Evolutionary conservation across 2,797 vertebrate species (phyloP).

Genomic region (Crocodylus rhombifer): DNA sequence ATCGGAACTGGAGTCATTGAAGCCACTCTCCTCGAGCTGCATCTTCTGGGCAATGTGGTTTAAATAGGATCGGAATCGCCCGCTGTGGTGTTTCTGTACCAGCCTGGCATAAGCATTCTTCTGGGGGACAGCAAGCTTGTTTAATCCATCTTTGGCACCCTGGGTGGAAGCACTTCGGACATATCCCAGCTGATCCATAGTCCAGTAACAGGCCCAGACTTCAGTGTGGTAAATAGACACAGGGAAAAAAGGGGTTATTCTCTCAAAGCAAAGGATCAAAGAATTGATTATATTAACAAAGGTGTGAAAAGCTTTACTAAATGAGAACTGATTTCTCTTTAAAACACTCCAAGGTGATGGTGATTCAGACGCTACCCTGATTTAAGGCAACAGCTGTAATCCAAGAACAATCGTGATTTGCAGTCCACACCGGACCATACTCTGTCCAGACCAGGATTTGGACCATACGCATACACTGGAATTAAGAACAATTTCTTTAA

Average conservation of each 20-base stretch:
- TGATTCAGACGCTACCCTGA: neutral
- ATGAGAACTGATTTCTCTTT: neutral
- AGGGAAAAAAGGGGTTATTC: constrained; percentile 45
- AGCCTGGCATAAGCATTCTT: constrained; percentile 89
- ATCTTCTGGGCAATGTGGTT: constrained; percentile 83
- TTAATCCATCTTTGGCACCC: constrained; percentile 76
- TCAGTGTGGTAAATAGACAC: constrained; percentile 50
- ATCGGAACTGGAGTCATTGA: constrained; percentile 36
- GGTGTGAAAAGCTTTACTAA: neutral
- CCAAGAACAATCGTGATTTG: neutral
- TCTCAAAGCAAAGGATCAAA: neutral
- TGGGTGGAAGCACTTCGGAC: constrained; percentile 68
- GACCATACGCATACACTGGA: neutral
- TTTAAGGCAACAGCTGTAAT: neutral
- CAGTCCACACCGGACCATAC: accelerated
- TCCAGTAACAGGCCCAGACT: constrained; percentile 28
- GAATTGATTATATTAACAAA: neutral
- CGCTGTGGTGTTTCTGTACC: constrained; percentile 88
- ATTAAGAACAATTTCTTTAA: neutral
- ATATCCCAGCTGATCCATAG: constrained; percentile 83
- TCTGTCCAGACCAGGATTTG: neutral
- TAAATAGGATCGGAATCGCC: constrained; percentile 84
- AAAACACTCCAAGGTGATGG: neutral
- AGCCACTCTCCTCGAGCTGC: constrained; percentile 74
- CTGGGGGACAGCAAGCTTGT: constrained; percentile 73